Evolutionary conservation across 2,888 invertebrate genomes (phyloP).

Genomic region (Cheilosia urbana): DNA sequence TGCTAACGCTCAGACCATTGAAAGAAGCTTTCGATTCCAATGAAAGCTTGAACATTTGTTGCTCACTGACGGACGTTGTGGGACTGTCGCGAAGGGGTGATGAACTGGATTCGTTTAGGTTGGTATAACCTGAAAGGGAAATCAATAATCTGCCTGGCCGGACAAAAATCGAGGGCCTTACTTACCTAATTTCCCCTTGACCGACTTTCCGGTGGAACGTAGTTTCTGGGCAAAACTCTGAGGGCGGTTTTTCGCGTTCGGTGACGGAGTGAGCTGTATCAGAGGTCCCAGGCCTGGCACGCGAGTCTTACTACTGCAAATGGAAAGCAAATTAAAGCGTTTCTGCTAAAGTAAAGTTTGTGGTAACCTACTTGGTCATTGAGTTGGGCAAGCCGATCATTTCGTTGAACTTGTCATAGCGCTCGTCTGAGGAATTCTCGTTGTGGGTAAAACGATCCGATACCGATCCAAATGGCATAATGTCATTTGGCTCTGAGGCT

Average conservation of each 20-base stretch:
- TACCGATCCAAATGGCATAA: slow-evolving; percentile 81
- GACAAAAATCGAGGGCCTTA: neutral
- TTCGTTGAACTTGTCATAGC: slow-evolving; percentile 83
- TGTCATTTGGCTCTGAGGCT: slow-evolving; percentile 84
- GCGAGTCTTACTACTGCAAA: slow-evolving; percentile 77
- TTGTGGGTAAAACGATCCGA: slow-evolving; percentile 81
- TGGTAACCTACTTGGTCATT: slow-evolving; percentile 77
- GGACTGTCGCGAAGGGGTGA: slow-evolving; percentile 88
- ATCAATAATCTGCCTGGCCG: neutral
- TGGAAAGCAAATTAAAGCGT: slow-evolving; percentile 1
- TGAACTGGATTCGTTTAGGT: slow-evolving; percentile 89
- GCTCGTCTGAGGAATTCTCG: slow-evolving; percentile 82
- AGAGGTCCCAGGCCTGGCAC: slow-evolving; percentile 81
- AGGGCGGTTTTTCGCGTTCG: slow-evolving; percentile 86
- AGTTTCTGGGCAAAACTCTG: slow-evolving; percentile 95
- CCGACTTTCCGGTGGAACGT: slow-evolving; percentile 92
- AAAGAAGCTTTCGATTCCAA: slow-evolving; percentile 82
- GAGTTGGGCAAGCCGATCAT: slow-evolving; percentile 79
- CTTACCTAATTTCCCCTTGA: slow-evolving; percentile 87
- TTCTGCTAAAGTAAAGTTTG: neutral
- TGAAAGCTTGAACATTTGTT: slow-evolving; percentile 81
- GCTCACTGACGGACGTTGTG: slow-evolving; percentile 85
- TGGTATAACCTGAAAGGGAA: slow-evolving; percentile 87
- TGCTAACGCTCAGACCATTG: slow-evolving; percentile 82
- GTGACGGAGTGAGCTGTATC: slow-evolving; percentile 83